These are phyloP conservation scores for Pyrgus malvae DNA, from an alignment of 2,888 invertebrate genomes.

Conservation along the genomic window DNA sequence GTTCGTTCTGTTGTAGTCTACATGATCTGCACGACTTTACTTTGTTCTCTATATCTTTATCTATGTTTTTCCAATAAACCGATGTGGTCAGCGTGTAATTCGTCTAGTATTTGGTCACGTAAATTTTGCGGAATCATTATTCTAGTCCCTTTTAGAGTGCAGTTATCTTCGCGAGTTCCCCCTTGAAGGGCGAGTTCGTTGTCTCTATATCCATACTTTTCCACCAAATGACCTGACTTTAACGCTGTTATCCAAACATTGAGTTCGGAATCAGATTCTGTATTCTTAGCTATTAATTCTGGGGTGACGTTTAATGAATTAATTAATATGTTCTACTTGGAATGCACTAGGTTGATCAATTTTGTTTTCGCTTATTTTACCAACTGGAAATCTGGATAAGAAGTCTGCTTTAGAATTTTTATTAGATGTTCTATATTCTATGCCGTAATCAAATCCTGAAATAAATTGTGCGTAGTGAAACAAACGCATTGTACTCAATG, in stretches of 20 bases:
- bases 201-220: background rate
- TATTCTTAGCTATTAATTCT: background rate
- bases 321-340: background rate
- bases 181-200: background rate
- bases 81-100: background rate
- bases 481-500: slow-evolving; percentile 33
- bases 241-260: background rate
- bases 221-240: background rate
- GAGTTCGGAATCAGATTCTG: background rate
- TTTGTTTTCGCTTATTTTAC: background rate
- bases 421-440: slow-evolving; percentile 29
- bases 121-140: background rate
- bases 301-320: background rate
- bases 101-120: background rate
- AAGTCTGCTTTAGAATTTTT: background rate
- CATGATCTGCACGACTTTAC: background rate
- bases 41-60: slow-evolving; percentile 3
- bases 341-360: background rate
- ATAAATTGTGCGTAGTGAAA: slow-evolving; percentile 38
- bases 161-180: too few species aligned
- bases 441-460: slow-evolving; percentile 37
- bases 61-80: slow-evolving; percentile 10
- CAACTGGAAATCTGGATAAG: background rate
- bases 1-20: slow-evolving; percentile 3
- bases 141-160: background rate